A percentile compares a stretch with the other conserved stretches of the same genome.
These are phyloP conservation scores for Zalophus californianus DNA, from an alignment of 2,797 vertebrate species.

Conservation along the genomic window DNA sequence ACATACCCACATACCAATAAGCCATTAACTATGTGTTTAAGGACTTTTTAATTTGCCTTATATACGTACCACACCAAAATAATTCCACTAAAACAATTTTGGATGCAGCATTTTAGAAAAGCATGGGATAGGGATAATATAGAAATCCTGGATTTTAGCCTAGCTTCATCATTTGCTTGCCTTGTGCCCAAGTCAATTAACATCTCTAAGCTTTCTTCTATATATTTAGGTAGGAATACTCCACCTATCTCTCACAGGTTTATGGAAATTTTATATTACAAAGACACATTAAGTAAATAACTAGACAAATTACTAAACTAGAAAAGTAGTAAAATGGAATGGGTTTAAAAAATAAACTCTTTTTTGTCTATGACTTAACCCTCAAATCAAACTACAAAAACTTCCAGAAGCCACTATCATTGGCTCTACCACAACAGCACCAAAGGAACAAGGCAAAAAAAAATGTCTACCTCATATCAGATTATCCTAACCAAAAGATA, in stretches of 20 bases:
- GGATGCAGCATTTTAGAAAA: not conserved
- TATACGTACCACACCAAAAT: not conserved
- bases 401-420: not conserved
- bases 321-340: not conserved
- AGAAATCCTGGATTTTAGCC: not conserved
- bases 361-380: not conserved
- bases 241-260: not conserved
- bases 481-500: slow-evolving; percentile 16
- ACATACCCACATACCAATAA: not conserved
- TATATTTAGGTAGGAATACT: not conserved
- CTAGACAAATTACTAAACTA: not conserved
- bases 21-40: not conserved
- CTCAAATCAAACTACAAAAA: slow-evolving; percentile 19
- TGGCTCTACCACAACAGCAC: not conserved
- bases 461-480: not conserved
- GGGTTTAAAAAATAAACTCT: not conserved
- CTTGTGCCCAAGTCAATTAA: not conserved
- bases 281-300: not conserved
- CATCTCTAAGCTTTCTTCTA: not conserved
- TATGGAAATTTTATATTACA: slow-evolving; percentile 6
- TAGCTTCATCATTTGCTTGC: not conserved
- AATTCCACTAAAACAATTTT: slow-evolving; percentile 19
- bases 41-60: not conserved
- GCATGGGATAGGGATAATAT: not conserved
- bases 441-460: not conserved